A percentile compares a stretch with the other conserved stretches of the same genome.
These are phyloP conservation scores for Palythoa heliodiscus DNA, from an alignment of 92 coral and sea anemone species.

Conservation along the genomic window DNA sequence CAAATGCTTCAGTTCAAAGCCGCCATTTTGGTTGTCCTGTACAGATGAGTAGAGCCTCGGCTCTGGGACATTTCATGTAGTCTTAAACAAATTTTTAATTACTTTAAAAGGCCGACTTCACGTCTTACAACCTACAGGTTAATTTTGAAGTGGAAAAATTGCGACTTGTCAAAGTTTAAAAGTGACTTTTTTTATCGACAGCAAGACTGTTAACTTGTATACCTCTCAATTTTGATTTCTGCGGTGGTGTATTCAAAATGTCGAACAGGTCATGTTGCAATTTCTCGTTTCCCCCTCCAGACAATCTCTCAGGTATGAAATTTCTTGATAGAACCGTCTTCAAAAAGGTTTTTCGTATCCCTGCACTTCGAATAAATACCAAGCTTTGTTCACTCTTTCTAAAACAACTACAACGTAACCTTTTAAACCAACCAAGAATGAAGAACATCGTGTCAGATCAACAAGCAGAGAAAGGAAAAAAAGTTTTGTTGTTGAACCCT, in stretches of 20 bases:
- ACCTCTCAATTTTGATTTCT: background rate
- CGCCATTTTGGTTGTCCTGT: conserved; percentile 42
- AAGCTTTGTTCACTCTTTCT: conserved; percentile 82
- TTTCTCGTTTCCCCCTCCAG: conserved; percentile 3
- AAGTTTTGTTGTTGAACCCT: conserved; percentile 77
- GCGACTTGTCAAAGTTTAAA: background rate
- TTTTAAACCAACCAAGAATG: conserved; percentile 82
- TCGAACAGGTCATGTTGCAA: background rate
- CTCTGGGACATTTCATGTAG: background rate
- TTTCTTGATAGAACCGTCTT: conserved; percentile 47
- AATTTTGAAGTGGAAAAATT: background rate
- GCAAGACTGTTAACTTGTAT: background rate
- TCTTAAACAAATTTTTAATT: conserved; percentile 11
- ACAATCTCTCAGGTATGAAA: background rate
- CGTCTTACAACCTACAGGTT: too few species aligned
- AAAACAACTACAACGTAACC: conserved; percentile 67
- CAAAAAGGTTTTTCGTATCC: conserved; percentile 62
- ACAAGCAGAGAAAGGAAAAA: conserved; percentile 47
- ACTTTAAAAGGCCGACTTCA: too few species aligned
- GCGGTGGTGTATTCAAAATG: background rate
- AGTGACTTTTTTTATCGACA: background rate
- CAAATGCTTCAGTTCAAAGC: background rate
- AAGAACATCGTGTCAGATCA: conserved; percentile 82
- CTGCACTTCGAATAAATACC: conserved; percentile 88
- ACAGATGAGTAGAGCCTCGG: conserved; percentile 8